phyloP scores from a whole-genome alignment of 2,797 vertebrate genomes.

The Acridotheres tristis region DNA sequence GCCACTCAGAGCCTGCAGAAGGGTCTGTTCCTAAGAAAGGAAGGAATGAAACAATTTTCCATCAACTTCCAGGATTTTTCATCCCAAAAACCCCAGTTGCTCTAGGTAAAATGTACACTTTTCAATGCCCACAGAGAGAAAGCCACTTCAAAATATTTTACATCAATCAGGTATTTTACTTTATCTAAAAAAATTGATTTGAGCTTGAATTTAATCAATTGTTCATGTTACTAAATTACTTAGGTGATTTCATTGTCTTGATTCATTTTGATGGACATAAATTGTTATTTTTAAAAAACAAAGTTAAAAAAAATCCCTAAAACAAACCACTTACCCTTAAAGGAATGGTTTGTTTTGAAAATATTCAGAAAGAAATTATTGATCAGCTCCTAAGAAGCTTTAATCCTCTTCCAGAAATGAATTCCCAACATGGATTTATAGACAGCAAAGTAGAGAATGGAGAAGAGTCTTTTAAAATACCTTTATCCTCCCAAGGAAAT shows the following conservation, averaged over 20 bases:
- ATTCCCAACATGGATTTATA: background rate
- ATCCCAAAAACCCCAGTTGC: background rate
- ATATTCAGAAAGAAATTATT: background rate
- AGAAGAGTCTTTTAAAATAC: background rate
- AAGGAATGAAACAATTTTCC: background rate
- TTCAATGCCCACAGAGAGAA: background rate
- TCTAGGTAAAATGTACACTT: background rate
- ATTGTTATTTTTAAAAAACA: background rate
- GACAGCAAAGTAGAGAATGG: background rate
- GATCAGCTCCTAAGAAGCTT: background rate
- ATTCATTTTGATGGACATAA: background rate
- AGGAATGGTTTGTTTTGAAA: background rate
- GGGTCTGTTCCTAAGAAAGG: background rate
- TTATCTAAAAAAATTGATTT: background rate
- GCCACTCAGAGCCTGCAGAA: background rate
- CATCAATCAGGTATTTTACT: background rate
- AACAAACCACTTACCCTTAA: background rate
- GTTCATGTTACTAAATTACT: background rate
- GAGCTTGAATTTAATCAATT: background rate
- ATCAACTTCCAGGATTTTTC: background rate
- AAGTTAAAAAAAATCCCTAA: fast-evolving
- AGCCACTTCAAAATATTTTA: background rate
- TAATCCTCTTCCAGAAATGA: background rate
- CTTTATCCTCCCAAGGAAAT: background rate
- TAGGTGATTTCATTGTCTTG: background rate